Conservation (phyloP, 2,113 vertebrate genomes). For the Diadophis punctatus region DNA sequence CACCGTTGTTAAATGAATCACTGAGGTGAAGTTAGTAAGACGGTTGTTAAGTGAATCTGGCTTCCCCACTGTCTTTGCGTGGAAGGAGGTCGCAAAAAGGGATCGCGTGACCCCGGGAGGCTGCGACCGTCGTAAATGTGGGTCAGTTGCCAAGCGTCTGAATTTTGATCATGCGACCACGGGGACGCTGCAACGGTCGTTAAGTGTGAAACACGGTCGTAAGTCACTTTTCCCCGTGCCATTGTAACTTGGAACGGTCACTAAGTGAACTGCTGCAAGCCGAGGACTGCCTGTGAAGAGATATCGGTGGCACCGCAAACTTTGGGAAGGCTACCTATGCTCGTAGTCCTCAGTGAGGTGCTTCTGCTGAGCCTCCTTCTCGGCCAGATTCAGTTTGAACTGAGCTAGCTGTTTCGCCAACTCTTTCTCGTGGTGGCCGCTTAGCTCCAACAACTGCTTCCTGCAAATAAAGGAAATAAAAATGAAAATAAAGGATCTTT, state of each 20-base stretch:
- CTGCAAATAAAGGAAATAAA: constrained; percentile 37
- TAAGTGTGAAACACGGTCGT: too few relatives aligned
- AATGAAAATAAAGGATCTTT: not conserved
- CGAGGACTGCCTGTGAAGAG: not conserved
- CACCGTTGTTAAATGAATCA: too few relatives aligned
- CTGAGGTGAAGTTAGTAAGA: too few relatives aligned
- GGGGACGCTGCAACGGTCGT: too few relatives aligned
- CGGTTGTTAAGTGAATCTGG: too few relatives aligned
- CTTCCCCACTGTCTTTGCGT: too few relatives aligned
- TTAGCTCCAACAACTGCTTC: constrained; percentile 73
- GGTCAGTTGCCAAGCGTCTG: too few relatives aligned
- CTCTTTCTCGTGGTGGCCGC: constrained; percentile 68
- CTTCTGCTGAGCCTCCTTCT: constrained; percentile 66
- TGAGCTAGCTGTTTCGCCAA: constrained; percentile 65
- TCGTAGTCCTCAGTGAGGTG: constrained; percentile 65
- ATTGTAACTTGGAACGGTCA: not conserved
- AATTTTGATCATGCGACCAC: too few relatives aligned
- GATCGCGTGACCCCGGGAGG: too few relatives aligned
- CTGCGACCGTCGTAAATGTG: accelerated
- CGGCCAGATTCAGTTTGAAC: constrained; percentile 67
- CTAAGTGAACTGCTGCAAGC: not conserved
- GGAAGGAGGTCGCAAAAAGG: too few relatives aligned
- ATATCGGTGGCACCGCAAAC: not conserved
- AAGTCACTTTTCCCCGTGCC: too few relatives aligned
- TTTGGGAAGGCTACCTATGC: constrained; percentile 50